Evolutionary conservation across 2,888 invertebrate genomes (phyloP).

Genomic region (Eupithecia dodoneata): DNA sequence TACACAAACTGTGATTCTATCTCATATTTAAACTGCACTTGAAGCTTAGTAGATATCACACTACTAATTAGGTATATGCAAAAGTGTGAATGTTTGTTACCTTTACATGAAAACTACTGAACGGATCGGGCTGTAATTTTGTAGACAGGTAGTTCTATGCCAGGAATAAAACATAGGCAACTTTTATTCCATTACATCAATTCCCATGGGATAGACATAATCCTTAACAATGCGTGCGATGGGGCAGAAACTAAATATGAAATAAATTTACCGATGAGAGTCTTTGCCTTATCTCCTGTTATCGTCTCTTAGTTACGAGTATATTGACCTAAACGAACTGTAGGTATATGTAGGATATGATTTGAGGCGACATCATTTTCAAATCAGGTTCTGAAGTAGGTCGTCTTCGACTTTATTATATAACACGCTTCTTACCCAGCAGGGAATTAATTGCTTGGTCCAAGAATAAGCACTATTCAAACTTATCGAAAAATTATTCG

Average conservation of each 20-base stretch:
- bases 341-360: not conserved
- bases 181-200: too few species aligned
- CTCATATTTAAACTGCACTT: too few species aligned
- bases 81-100: too few species aligned
- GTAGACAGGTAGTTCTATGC: too few species aligned
- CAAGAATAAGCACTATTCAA: conserved; percentile 38
- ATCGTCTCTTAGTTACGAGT: not conserved
- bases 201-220: too few species aligned
- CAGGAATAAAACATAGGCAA: too few species aligned
- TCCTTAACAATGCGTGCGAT: too few species aligned
- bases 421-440: not conserved
- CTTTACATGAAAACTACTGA: too few species aligned
- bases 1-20: too few species aligned
- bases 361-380: not conserved
- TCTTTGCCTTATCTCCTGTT: not conserved
- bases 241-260: too few species aligned
- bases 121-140: too few species aligned
- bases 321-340: not conserved
- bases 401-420: not conserved
- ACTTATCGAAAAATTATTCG: conserved; percentile 34
- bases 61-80: too few species aligned
- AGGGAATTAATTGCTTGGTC: not conserved
- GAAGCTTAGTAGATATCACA: not conserved
- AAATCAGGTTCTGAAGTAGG: not conserved
- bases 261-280: not conserved